These are phyloP conservation scores for Heliconius charithonia DNA, from an alignment of 2,888 invertebrate species.

Conservation along the genomic window DNA sequence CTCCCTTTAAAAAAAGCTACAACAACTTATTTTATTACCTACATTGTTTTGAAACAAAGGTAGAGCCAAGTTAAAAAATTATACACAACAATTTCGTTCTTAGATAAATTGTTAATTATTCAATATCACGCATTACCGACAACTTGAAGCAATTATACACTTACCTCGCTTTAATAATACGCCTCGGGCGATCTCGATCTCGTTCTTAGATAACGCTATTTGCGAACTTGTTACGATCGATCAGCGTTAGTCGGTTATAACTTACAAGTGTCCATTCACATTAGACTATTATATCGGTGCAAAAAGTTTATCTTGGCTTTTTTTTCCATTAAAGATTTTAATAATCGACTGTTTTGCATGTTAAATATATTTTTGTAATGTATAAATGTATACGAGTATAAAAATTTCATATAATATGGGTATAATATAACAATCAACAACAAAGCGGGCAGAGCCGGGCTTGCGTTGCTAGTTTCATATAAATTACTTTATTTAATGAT, in stretches of 20 bases:
- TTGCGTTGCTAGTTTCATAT: too few relatives aligned
- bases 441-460: too few relatives aligned
- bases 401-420: too few relatives aligned
- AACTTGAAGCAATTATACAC: conserved; percentile 70
- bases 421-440: too few relatives aligned
- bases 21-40: too few relatives aligned
- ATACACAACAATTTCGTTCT: conserved; percentile 36
- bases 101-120: conserved; percentile 56
- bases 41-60: not conserved
- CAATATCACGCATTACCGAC: conserved; percentile 57
- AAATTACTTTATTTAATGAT: not conserved
- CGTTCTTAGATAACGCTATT: conserved; percentile 33
- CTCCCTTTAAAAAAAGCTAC: too few relatives aligned
- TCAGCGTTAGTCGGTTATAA: conserved; percentile 13
- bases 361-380: not conserved
- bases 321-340: not conserved
- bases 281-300: not conserved
- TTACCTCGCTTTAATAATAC: conserved; percentile 72
- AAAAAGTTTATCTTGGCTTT: not conserved
- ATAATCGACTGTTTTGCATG: not conserved
- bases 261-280: conserved; percentile 11
- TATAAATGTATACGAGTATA: too few relatives aligned
- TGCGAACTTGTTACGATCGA: conserved; percentile 33
- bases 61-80: not conserved
- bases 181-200: conserved; percentile 56